Base-by-base conservation (phyloP, 2,888 invertebrate genomes). In the Stenchaetothrips biformis region DNA sequence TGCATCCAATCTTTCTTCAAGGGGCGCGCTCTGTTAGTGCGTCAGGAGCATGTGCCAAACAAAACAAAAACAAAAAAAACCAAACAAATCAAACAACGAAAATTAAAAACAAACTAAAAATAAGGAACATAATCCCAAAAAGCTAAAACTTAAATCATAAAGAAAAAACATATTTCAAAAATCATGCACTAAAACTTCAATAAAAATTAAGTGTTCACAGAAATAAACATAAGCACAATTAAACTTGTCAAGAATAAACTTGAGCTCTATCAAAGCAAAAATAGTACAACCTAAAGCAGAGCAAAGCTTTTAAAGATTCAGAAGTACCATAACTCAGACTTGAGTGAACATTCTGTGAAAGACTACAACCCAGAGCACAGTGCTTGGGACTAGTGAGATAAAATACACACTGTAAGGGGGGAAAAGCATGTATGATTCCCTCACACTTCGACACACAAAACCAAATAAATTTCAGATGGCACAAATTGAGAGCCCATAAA, bases 41-140 rank as follows among this genome's bases (percentile, higher is more conserved):
- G 79, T 83, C 84, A 79, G 83, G 82, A 80, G 82, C 80, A 49
- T 77, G 78, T 80, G 49, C 78, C 74, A 81, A 80, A 62, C 86
- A 86, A 86, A 87, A 86, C 85, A 86, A 87, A 87, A 87, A 86
- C 85, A 85, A 86, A 86, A 86, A n/a, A 88, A 88, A 88, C 87
- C 86, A 86, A 86, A 86, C 85, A 86, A 88, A 88, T 88, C 81
- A 81, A 79, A 86, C 82, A 87, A 85, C 85, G 83, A 84, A 84
- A 84, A 83, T 83, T 84, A 86, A 84, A 85, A 85, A 83, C 82
- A 83, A 84, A 83, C 81, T 79, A 62, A 81, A 82, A 82, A 78
- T 79, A 81, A 82, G 81, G 77, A 59, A 78, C 59, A 79, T 79
- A 83, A 74, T 77, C 77, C 62, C 79, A 81, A 77, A 79, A 81